A percentile compares a stretch with the other conserved stretches of the same genome.
phyloP scores from a whole-genome alignment of 2,113 vertebrate species.

The Pterocles burchelli region DNA sequence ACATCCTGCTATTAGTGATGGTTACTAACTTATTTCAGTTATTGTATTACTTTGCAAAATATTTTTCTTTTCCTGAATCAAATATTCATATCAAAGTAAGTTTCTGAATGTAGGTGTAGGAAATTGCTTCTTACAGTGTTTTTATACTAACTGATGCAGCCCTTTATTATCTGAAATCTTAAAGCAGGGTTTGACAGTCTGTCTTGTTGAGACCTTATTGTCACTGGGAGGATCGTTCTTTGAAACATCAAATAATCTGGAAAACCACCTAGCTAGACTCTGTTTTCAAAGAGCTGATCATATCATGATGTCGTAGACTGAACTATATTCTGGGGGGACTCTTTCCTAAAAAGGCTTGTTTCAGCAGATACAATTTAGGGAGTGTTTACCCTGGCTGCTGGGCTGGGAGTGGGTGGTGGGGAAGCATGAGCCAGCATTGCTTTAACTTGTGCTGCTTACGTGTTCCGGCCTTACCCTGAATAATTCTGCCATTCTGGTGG shows the following conservation, averaged over 20 bases:
- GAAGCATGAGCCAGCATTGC: not conserved
- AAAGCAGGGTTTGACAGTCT: not conserved
- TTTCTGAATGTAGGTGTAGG: not conserved
- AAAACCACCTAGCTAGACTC: not conserved
- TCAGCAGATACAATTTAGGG: not conserved
- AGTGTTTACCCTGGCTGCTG: not conserved
- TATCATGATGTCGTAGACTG: not conserved
- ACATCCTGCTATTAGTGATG: not conserved
- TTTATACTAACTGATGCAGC: fast-evolving
- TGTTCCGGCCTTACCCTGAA: fast-evolving
- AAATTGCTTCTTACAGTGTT: not conserved
- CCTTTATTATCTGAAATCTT: not conserved
- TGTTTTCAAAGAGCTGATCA: not conserved
- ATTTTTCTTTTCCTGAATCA: not conserved
- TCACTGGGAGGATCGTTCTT: not conserved
- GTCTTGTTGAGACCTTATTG: not conserved
- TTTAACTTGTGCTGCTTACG: fast-evolving
- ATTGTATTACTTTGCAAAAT: not conserved
- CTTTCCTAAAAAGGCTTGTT: not conserved
- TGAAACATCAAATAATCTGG: not conserved
- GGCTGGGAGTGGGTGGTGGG: not conserved
- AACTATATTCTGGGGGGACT: not conserved
- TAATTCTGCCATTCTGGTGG: fast-evolving
- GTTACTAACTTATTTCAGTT: not conserved
- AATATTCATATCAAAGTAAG: not conserved